Base-by-base conservation (phyloP, 2,113 vertebrate species). In the Pao palembangensis region DNA sequence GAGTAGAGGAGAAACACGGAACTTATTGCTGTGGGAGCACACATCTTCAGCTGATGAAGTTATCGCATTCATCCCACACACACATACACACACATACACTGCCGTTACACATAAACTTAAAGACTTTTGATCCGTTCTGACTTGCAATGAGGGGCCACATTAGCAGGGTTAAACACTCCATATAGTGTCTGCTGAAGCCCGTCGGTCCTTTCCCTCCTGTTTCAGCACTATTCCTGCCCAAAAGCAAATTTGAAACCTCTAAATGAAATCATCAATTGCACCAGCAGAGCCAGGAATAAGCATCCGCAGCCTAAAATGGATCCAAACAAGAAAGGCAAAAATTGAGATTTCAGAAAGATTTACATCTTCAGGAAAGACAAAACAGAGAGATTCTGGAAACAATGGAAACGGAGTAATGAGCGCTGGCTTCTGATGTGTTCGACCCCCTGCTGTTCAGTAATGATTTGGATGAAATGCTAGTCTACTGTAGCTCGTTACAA, bases 271-370 rank as follows among this genome's bases (percentile, higher is more conserved):
- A 38, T 10, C 34, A 38, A 38, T 11, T 38, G 34, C 34, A 38
- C 34, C 34, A 38, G 34, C 34, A 38, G 34, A 12, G 11, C 34
- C 7, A 12, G 34, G 8, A 34, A 50, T 31, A 20, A 6, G 23
- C 44, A 47, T 47, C 56, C 25, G 16, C 51, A 15, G 13, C 23
- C 46, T 18, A 42, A 75, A 60, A 48, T 48, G 55, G 51, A 21
- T 20, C 56, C 56, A 31, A 42, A 52, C 51, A 52, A 25, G 4
- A 28, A 17, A 25, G 7, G 18, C 13, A 17, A 52, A 52, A 28
- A 17, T 13, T 8, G 44, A 8, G 19, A 17, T 49, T 14, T 50
- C 31, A 31, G 0, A 51, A 46, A 49, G 11, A 51, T 34, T 23
- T n/a, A 34, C 1, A 1, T 55, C 14, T 50, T 50, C 13, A 57